Evolutionary conservation across 2,797 vertebrate species (phyloP).

Genomic region (Silurus aristotelis): DNA sequence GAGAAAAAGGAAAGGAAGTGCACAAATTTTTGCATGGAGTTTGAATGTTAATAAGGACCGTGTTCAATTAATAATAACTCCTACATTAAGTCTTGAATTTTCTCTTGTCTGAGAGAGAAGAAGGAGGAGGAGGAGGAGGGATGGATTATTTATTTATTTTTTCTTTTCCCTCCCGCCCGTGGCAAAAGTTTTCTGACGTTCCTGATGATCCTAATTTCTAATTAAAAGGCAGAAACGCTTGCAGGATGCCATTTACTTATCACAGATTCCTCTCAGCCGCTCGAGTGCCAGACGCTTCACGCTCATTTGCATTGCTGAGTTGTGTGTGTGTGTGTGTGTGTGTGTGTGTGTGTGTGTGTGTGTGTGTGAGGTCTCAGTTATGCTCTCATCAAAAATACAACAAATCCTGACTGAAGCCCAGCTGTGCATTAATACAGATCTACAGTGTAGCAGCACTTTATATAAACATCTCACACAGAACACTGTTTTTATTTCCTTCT

Average conservation of each 20-base stretch:
- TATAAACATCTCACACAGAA: no score
- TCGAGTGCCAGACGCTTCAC: slow-evolving; percentile 36
- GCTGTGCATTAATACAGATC: background rate
- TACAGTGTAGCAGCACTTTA: background rate
- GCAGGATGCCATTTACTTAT: slow-evolving; percentile 44
- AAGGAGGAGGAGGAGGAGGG: background rate
- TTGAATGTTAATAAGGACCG: slow-evolving; percentile 73
- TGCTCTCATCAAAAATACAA: background rate
- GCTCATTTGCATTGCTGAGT: slow-evolving; percentile 49
- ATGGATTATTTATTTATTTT: background rate
- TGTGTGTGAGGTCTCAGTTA: slow-evolving; percentile 3
- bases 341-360: no score
- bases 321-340: background rate
- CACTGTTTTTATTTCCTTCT: no score
- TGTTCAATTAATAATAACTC: slow-evolving; percentile 78
- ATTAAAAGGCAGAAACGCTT: slow-evolving; percentile 42
- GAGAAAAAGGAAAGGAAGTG: background rate
- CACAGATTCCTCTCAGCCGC: slow-evolving; percentile 33
- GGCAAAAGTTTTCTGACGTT: slow-evolving; percentile 41
- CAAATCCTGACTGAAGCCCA: background rate
- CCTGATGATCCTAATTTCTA: slow-evolving; percentile 38
- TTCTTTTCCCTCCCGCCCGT: slow-evolving; percentile 4
- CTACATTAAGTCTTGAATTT: slow-evolving; percentile 43
- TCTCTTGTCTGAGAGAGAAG: slow-evolving; percentile 53
- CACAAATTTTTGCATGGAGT: slow-evolving; percentile 46